These are phyloP conservation scores for Chaetodon trifasciatus DNA, from an alignment of 2,797 vertebrate species.

Conservation along the genomic window DNA sequence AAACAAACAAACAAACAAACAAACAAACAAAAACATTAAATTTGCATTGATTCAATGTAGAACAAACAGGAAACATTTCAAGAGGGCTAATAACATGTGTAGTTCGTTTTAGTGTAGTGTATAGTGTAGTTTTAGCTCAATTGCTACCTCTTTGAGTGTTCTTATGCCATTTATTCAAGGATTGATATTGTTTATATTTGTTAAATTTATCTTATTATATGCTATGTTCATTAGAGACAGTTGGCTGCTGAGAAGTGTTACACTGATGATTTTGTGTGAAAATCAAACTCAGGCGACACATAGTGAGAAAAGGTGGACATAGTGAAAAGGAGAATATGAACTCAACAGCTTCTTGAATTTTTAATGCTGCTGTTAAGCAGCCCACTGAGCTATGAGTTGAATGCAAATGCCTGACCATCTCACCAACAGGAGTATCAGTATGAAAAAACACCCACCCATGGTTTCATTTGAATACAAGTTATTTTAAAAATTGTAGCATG, in stretches of 20 bases:
- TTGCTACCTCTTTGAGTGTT: background rate
- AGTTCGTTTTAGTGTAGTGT: too few species aligned
- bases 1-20: too few species aligned
- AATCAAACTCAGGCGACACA: background rate
- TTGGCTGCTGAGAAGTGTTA: background rate
- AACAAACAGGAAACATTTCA: background rate
- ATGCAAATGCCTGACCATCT: constrained; percentile 18
- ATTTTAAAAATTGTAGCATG: background rate
- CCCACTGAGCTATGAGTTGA: constrained; percentile 15
- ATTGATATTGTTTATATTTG: background rate
- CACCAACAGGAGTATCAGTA: background rate
- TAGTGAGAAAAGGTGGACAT: background rate
- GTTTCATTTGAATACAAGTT: background rate
- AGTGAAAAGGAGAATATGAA: constrained; percentile 10
- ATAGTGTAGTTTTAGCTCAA: background rate
- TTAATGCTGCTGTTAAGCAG: constrained; percentile 23
- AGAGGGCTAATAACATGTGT: background rate
- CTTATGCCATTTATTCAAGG: background rate
- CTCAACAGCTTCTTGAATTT: constrained; percentile 27
- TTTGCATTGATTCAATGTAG: background rate
- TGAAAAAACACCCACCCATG: background rate
- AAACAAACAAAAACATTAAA: background rate
- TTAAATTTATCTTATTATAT: background rate
- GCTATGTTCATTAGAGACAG: background rate
- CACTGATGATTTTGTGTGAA: constrained; percentile 3